Conservation (phyloP, 2,888 invertebrate species). For the Notodonta ziczac region DNA sequence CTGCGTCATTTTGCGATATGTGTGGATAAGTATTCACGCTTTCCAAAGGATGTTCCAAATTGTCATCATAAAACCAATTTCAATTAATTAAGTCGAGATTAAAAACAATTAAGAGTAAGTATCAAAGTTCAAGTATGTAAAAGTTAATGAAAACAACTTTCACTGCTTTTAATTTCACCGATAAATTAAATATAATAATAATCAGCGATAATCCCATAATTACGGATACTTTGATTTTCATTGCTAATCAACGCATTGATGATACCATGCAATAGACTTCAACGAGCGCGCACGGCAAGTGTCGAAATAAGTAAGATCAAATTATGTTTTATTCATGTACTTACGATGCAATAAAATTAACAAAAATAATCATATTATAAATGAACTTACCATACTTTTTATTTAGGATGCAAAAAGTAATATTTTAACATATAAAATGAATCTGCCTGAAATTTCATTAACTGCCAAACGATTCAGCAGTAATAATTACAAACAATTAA, state of each 20-base stretch:
- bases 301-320: not conserved
- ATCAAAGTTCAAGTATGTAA: slow-evolving; percentile 17
- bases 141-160: slow-evolving; percentile 33
- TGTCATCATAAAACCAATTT: not conserved
- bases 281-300: slow-evolving; percentile 29
- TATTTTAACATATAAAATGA: not conserved
- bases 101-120: slow-evolving; percentile 25
- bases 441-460: slow-evolving; percentile 2
- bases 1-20: too few relatives aligned
- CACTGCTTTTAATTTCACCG: slow-evolving; percentile 26
- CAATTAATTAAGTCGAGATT: slow-evolving; percentile 14
- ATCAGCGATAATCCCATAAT: slow-evolving; percentile 11
- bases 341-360: too few relatives aligned
- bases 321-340: too few relatives aligned
- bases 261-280: slow-evolving; percentile 49
- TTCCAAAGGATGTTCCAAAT: not conserved
- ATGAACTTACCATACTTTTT: too few relatives aligned
- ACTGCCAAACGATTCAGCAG: not conserved
- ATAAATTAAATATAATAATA: slow-evolving; percentile 13
- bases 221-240: slow-evolving; percentile 19
- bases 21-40: not conserved
- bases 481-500: slow-evolving; percentile 15
- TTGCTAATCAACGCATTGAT: slow-evolving; percentile 7
- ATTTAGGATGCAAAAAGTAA: too few relatives aligned
- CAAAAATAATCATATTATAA: too few relatives aligned